Conservation (phyloP, 2,888 invertebrate species). For the Phortica magna region DNA sequence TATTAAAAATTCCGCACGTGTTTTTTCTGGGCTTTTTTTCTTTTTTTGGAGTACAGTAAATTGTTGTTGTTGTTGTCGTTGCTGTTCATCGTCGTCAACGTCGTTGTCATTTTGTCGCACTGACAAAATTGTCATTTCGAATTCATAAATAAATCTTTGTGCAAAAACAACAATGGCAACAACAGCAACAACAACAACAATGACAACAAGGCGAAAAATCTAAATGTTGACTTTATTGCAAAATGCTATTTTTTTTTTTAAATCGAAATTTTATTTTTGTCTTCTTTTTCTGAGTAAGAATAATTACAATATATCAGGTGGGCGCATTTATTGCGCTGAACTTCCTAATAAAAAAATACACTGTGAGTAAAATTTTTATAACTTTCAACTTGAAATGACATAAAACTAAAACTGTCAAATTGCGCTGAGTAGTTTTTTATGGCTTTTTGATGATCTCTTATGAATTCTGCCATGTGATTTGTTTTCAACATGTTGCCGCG, state of each 20-base stretch:
- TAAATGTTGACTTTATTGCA: slow-evolving; percentile 11
- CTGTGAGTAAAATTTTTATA: too few species aligned
- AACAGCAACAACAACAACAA: neutral
- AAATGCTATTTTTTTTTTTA: neutral
- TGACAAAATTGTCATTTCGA: slow-evolving; percentile 17
- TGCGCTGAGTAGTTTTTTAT: too few species aligned
- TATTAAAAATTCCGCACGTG: slow-evolving; percentile 34
- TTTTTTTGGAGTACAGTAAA: neutral
- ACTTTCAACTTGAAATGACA: too few species aligned
- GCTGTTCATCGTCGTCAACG: neutral
- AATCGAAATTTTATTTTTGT: neutral
- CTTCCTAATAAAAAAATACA: too few species aligned
- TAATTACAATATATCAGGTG: slow-evolving; percentile 26
- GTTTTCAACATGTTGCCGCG: too few species aligned
- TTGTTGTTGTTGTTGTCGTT: neutral
- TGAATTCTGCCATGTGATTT: too few species aligned
- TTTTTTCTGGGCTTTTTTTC: slow-evolving; percentile 20
- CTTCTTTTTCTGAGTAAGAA: neutral
- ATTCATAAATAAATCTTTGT: slow-evolving; percentile 11
- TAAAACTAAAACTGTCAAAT: too few species aligned
- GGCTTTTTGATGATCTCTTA: too few species aligned
- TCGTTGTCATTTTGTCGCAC: neutral
- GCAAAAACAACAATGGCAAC: neutral
- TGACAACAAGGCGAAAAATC: neutral
- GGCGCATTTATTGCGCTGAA: neutral